Conservation (phyloP, 2,797 vertebrate genomes). For the Myiotriccus ornatus region DNA sequence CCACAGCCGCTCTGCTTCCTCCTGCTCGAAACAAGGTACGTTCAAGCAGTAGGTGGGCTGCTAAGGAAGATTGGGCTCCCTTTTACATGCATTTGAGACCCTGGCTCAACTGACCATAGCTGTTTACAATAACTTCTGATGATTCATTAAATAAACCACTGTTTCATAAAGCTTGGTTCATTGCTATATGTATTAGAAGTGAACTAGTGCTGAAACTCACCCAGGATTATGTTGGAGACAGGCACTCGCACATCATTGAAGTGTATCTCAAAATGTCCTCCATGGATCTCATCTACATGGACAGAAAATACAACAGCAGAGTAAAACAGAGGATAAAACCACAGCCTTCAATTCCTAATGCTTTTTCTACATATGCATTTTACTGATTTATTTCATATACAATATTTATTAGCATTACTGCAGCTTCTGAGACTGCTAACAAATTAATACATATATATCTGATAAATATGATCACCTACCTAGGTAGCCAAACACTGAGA, state of each 20-base stretch:
- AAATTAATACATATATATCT: not conserved
- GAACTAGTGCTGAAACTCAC: slow-evolving; percentile 71
- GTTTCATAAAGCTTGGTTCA: not conserved
- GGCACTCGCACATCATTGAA: slow-evolving; percentile 88
- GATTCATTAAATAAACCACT: not conserved
- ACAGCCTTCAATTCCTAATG: not conserved
- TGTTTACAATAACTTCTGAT: not conserved
- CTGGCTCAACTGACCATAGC: not conserved
- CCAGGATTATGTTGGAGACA: slow-evolving; percentile 85
- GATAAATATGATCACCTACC: slow-evolving; percentile 72
- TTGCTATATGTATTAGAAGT: not conserved
- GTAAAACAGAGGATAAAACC: not conserved
- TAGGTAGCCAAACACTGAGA: slow-evolving; percentile 89
- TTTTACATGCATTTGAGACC: not conserved
- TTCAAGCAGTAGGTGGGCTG: not conserved
- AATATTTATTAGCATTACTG: not conserved
- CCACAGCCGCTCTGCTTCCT: not conserved
- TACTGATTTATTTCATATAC: not conserved
- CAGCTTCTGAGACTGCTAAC: not conserved
- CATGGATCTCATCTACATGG: slow-evolving; percentile 86
- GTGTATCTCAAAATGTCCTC: slow-evolving; percentile 93
- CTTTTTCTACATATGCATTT: not conserved
- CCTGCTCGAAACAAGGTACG: not conserved
- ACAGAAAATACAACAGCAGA: not conserved
- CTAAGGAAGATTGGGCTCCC: not conserved